Evolutionary conservation across 2,113 vertebrate genomes (phyloP), one percentile per base, ranked within the genome.

Genomic region (Cyprinodon tularosa): DNA sequence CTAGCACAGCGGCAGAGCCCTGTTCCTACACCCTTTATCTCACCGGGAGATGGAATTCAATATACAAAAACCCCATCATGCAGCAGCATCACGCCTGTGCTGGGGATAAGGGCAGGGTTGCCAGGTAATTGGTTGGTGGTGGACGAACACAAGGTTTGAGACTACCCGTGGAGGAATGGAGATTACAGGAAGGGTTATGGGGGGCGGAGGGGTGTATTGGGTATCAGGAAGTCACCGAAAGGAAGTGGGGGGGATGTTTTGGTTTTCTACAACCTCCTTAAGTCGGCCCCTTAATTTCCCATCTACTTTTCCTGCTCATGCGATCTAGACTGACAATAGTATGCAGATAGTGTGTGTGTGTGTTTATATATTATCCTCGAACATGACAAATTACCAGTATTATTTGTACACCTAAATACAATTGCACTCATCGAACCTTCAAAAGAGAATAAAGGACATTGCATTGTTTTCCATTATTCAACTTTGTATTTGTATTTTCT

Each of bases 11-110:
- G 92, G 94, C 94, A 95, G 94, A 93, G 95, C 93, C 96, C 96
- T 97, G 95, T 96, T 97, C 92, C 92, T 94, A 94, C 92, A 94
- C 93, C 95, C 94, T 95, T 95, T 95, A 96, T 95, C 95, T 95
- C 95, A 94, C 94, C 85, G 76, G 94, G 94, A 96, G 96, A 96
- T 95, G 95, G 96, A 96, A 96, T 97, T 97, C 96, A 96, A 96
- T 93, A 95, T 96, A 94, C 90, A 95, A 94, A 95, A 94, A 91
- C 91, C 93, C 92, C 93, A 94, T 95, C 93, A 94, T 94, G 93
- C 94, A 95, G 94, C 96, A 96, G 96, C 96, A 96, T 96, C 96
- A 96, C 96, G 96, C 94, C 95, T 95, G 93, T 89, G 95, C 95
- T 94, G 92, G 94, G 92, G 95, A 95, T 95, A 95, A 96, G 95